phyloP scores from a whole-genome alignment of 2,113 vertebrate genomes.

The Thunnus maccoyii region DNA sequence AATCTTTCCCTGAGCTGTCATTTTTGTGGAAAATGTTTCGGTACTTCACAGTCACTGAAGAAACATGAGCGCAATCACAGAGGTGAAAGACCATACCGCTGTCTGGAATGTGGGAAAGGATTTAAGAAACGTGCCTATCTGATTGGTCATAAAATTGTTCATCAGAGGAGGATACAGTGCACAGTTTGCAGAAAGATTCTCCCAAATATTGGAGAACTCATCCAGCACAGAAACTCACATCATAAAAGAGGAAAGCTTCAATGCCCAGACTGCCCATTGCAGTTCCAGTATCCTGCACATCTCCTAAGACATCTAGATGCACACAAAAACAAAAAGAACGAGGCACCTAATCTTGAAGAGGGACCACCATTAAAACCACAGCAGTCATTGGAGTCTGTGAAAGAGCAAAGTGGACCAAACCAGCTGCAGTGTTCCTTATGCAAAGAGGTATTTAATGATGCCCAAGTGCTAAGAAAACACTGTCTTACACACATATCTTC shows the following conservation, averaged over 20 bases:
- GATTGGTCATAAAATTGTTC: constrained; percentile 77
- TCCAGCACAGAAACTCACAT: constrained; percentile 82
- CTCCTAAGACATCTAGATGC: constrained; percentile 76
- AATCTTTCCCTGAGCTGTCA: constrained; percentile 57
- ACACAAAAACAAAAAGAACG: constrained; percentile 64
- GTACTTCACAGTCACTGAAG: constrained; percentile 41
- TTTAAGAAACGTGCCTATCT: constrained; percentile 77
- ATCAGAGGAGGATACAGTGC: constrained; percentile 83
- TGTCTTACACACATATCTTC: constrained; percentile 76
- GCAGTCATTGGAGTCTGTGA: constrained; percentile 18
- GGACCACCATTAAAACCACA: constrained; percentile 10
- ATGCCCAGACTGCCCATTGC: constrained; percentile 81
- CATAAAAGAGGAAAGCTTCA: constrained; percentile 77
- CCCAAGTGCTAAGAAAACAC: constrained; percentile 74
- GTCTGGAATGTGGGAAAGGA: constrained; percentile 81
- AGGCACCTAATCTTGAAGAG: constrained; percentile 6
- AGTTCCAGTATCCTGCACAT: constrained; percentile 78
- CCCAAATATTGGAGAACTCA: constrained; percentile 77
- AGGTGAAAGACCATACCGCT: constrained; percentile 81
- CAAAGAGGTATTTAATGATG: constrained; percentile 71
- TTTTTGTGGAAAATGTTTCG: constrained; percentile 79
- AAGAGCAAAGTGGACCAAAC: constrained; percentile 38
- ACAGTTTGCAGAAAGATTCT: constrained; percentile 83
- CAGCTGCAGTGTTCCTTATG: constrained; percentile 77
- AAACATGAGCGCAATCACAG: constrained; percentile 77